Evolutionary conservation across 2,797 vertebrate genomes (phyloP).

Genomic region (Echiichthys vipera): DNA sequence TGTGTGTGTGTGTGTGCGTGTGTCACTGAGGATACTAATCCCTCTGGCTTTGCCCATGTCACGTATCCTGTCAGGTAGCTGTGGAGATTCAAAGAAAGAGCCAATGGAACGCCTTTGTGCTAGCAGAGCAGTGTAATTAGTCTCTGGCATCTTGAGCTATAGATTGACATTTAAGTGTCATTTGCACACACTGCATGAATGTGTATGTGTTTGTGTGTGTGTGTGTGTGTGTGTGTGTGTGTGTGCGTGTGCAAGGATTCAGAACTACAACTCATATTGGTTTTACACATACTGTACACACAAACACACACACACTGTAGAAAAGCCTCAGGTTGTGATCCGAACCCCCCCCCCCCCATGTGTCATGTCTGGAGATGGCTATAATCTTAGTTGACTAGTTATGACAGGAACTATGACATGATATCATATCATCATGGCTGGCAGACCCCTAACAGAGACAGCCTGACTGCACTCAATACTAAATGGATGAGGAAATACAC

Average conservation of each 20-base stretch:
- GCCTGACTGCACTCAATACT: constrained; percentile 44
- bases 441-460: constrained; percentile 38
- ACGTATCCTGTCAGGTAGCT: constrained; percentile 71
- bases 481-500: constrained; percentile 44
- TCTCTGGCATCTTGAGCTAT: constrained; percentile 58
- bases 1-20: constrained; percentile 19
- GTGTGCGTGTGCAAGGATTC: background rate
- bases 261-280: background rate
- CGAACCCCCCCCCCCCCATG: constrained; percentile 9
- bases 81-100: constrained; percentile 63
- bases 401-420: constrained; percentile 60
- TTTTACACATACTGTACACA: constrained; percentile 3
- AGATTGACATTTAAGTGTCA: constrained; percentile 72
- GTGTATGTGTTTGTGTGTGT: background rate
- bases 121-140: constrained; percentile 72
- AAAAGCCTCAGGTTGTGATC: constrained; percentile 21
- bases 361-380: constrained; percentile 36
- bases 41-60: constrained; percentile 65
- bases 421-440: constrained; percentile 47
- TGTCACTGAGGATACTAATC: constrained; percentile 55
- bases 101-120: constrained; percentile 69
- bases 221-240: background rate
- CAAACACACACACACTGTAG: constrained; percentile 17
- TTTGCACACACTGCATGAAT: constrained; percentile 19
- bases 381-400: constrained; percentile 67